phyloP scores from a whole-genome alignment of 1,140 invertebrate species.

The Ceratitis capitata region DNA sequence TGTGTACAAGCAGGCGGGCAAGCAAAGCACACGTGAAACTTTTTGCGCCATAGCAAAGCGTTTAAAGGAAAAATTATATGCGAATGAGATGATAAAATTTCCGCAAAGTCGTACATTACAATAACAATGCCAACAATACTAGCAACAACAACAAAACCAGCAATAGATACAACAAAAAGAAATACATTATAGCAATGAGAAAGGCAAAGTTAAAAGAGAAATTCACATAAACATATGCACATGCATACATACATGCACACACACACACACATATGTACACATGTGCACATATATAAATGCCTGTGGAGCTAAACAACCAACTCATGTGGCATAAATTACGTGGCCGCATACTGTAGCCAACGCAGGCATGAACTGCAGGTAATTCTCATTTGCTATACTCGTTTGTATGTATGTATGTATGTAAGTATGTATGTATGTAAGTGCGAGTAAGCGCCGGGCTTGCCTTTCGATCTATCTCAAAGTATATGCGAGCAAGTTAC shows the following conservation, averaged over 20 bases:
- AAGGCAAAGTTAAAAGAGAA: background rate
- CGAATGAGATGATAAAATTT: slow-evolving; percentile 32
- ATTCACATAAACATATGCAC: background rate
- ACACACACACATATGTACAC: background rate
- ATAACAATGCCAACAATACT: background rate
- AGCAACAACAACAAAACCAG: background rate
- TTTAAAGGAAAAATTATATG: slow-evolving; percentile 37
- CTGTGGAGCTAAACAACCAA: background rate
- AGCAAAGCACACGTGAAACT: slow-evolving; percentile 18
- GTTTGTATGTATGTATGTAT: background rate
- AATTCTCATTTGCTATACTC: background rate
- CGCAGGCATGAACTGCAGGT: background rate
- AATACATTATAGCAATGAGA: background rate
- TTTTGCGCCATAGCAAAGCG: slow-evolving; percentile 25
- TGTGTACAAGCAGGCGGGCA: background rate
- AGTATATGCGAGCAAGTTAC: background rate
- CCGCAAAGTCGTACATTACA: slow-evolving; percentile 27
- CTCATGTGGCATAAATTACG: slow-evolving; percentile 30
- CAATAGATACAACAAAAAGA: background rate
- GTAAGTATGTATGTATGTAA: background rate
- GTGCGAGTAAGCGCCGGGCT: background rate
- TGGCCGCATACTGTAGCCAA: background rate
- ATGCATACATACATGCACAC: background rate
- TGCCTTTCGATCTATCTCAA: background rate
- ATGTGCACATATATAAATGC: background rate